Percentiles rank a stretch among this genome's conserved stretches.
Evolutionary conservation across 1,140 invertebrate species (phyloP).

Genomic region (Euura saliciscinereae): DNA sequence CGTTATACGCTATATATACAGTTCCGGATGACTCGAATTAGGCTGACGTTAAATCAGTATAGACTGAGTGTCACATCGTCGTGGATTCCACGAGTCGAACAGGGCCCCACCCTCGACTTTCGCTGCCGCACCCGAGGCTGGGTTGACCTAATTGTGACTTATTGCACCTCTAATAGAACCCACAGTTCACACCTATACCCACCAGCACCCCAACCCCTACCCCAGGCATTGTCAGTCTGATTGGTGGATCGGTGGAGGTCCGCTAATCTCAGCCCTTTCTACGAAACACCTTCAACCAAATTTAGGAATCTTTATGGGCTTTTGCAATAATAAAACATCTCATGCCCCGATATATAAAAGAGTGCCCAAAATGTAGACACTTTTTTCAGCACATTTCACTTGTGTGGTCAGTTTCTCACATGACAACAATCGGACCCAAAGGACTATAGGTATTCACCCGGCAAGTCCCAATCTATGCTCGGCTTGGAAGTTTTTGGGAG

Average conservation of each 20-base stretch:
- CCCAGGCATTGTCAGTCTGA: neutral
- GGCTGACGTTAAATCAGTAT: slow-evolving; percentile 49
- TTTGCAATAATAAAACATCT: neutral
- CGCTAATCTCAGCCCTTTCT: neutral
- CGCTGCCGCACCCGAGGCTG: slow-evolving; percentile 33
- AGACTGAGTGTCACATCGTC: slow-evolving; percentile 32
- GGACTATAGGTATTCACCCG: too few relatives aligned
- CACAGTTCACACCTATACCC: slow-evolving; percentile 1
- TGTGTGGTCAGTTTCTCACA: too few relatives aligned
- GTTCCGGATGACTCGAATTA: slow-evolving; percentile 37
- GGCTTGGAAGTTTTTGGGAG: too few relatives aligned
- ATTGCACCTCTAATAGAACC: slow-evolving; percentile 39
- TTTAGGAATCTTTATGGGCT: slow-evolving; percentile 3
- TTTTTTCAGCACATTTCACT: too few relatives aligned
- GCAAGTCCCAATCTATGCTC: too few relatives aligned
- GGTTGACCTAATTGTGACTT: slow-evolving; percentile 56
- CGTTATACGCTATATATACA: slow-evolving; percentile 32
- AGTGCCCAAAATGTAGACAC: too few relatives aligned
- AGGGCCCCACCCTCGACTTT: slow-evolving; percentile 4
- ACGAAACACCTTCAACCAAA: neutral
- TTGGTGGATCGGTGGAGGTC: slow-evolving; percentile 4
- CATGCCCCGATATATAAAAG: too few relatives aligned
- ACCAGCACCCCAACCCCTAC: neutral
- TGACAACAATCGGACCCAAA: too few relatives aligned
- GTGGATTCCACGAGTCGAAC: slow-evolving; percentile 27